phyloP scores from a whole-genome alignment of 2,113 vertebrate genomes.

The Eulemur rufifrons region DNA sequence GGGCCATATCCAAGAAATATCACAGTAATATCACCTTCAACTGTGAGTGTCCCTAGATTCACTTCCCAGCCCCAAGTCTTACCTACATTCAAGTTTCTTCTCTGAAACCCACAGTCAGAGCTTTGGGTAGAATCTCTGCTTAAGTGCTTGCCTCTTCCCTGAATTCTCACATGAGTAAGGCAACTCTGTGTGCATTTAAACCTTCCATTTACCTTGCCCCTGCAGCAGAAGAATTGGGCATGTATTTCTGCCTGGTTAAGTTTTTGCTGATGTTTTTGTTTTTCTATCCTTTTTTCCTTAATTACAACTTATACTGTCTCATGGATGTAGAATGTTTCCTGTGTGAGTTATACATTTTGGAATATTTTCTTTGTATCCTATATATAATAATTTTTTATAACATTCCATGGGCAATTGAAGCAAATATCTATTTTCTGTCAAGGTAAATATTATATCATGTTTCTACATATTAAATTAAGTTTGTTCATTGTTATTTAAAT shows the following conservation, averaged over 20 bases:
- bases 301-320: not conserved
- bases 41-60: not conserved
- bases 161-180: not conserved
- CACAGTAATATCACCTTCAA: not conserved
- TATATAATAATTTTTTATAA: not conserved
- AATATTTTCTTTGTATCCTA: not conserved
- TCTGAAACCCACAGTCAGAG: not conserved
- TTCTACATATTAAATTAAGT: slow-evolving; percentile 23
- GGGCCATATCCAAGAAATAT: not conserved
- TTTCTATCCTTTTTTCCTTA: not conserved
- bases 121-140: not conserved
- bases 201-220: not conserved
- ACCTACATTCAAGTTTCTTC: not conserved
- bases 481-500: slow-evolving; percentile 4
- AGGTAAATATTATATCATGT: not conserved
- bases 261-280: slow-evolving; percentile 15
- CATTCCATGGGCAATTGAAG: not conserved
- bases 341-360: not conserved
- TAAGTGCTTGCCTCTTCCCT: not conserved
- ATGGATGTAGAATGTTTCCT: slow-evolving; percentile 1
- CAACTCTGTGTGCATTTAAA: not conserved
- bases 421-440: not conserved
- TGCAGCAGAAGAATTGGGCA: not conserved
- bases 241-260: not conserved
- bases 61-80: not conserved